Evolutionary conservation across 2,888 invertebrate genomes (phyloP), one percentile per base, ranked within the genome.

Genomic region (Mechanitis mazaeus): DNA sequence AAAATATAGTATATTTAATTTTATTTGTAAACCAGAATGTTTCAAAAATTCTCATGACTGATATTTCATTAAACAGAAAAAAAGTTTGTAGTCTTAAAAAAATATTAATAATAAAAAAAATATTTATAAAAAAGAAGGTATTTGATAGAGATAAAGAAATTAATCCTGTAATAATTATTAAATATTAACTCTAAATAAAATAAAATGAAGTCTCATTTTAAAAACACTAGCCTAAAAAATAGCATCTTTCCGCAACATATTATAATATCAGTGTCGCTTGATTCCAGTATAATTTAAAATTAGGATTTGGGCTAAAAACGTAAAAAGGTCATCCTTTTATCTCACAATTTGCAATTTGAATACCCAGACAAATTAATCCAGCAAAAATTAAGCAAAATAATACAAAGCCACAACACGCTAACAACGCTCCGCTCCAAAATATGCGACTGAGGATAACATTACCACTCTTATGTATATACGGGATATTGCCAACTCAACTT

Each of bases 361-460:
- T 87, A 83, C 87, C 83, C 84, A 85, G 85, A 86, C 87, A 87
- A 86, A 87, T 87, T 84, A 87, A 87, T 85, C 84, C 84, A 69
- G 75, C 77, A 79, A 84, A 87, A 87, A 84, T 79, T 81, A 79
- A 80, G 76, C 79, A 78, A 86, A 84, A 82, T 79, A 80, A 83
- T 78, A 83, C 79, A 82, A 81, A 80, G 77, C 76, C 74, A 70
- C 75, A 72, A 71, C 74, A 72, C 76, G 75, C 75, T 74, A 77
- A 80, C 80, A 79, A 78, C 78, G 74, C 79, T 69, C 75, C 72
- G 75, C 68, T 68, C 75, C 78, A 70, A 83, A 86, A 86, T 85
- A 82, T 83, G 83, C 82, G 79, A 77, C 79, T 69, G 73, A 73
- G 79, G 77, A 77, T 77, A 77, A 76, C 75, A 77, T 79, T 76